Percentiles rank a stretch among this genome's conserved stretches.
These are phyloP conservation scores for Polietes domitor DNA, from an alignment of 2,888 invertebrate species.

Conservation along the genomic window DNA sequence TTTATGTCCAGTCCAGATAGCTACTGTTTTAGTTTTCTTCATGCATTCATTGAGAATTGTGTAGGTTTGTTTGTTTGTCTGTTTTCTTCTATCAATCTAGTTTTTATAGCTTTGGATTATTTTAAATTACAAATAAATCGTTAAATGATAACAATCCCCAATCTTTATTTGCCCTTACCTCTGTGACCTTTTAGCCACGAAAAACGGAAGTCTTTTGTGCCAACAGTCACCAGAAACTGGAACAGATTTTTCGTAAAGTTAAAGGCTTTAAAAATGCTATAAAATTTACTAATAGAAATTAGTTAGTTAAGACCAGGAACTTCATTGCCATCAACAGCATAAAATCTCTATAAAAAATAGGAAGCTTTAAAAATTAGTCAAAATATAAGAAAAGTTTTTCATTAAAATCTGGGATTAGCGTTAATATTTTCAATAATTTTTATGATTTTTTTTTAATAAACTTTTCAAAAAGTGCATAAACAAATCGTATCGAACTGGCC, in stretches of 20 bases:
- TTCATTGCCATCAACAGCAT: background rate
- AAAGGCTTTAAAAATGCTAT: background rate
- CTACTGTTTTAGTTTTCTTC: conserved; percentile 15
- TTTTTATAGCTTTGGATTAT: conserved; percentile 28
- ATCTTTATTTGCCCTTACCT: background rate
- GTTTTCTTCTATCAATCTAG: background rate
- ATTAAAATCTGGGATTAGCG: background rate
- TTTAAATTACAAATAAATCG: conserved; percentile 41
- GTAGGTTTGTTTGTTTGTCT: background rate
- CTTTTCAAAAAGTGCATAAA: too few species aligned
- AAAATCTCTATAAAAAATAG: background rate
- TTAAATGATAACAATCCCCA: background rate
- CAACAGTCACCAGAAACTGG: background rate
- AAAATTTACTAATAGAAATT: background rate
- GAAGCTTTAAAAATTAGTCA: background rate
- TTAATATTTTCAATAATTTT: too few species aligned
- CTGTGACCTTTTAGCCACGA: background rate
- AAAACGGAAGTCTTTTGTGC: background rate
- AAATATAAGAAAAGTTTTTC: background rate
- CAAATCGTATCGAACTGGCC: too few species aligned
- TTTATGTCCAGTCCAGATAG: background rate
- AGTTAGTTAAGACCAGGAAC: background rate
- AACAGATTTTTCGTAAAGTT: background rate
- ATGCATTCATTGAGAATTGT: too few species aligned
- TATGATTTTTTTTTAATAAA: too few species aligned